phyloP scores from a whole-genome alignment of 2,888 invertebrate species.

The Platerodrilus igneus region DNA sequence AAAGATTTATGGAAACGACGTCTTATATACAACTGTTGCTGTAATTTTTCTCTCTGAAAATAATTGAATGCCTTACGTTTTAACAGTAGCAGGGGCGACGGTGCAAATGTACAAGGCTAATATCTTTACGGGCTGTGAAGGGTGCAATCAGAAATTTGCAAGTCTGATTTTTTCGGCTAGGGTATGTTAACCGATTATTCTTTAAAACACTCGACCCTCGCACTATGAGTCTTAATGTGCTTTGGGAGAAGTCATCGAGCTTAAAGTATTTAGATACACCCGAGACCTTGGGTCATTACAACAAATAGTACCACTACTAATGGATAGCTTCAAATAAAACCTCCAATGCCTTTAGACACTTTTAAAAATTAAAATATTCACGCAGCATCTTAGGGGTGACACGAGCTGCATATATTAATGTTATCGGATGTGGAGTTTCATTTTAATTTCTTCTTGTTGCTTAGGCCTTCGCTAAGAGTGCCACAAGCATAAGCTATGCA shows the following conservation, averaged over 20 bases:
- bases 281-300: slow-evolving; percentile 6
- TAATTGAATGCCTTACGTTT: slow-evolving; percentile 46
- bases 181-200: slow-evolving; percentile 46
- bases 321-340: background rate
- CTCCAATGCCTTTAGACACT: slow-evolving; percentile 16
- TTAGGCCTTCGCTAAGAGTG: slow-evolving; percentile 38
- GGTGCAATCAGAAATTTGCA: slow-evolving; percentile 49
- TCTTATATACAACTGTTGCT: slow-evolving; percentile 46
- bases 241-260: slow-evolving; percentile 45
- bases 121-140: slow-evolving; percentile 49
- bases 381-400: slow-evolving; percentile 21
- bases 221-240: slow-evolving; percentile 34
- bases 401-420: slow-evolving; percentile 25
- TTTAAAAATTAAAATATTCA: slow-evolving; percentile 25
- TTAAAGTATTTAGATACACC: slow-evolving; percentile 38
- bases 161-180: slow-evolving; percentile 48
- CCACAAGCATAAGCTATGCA: slow-evolving; percentile 44
- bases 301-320: slow-evolving; percentile 1
- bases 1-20: slow-evolving; percentile 38
- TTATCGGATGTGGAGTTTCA: slow-evolving; percentile 24
- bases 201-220: slow-evolving; percentile 46
- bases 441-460: slow-evolving; percentile 40
- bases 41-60: slow-evolving; percentile 46
- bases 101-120: slow-evolving; percentile 48
- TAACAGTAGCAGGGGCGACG: slow-evolving; percentile 38